Base-by-base conservation (phyloP, 1,140 invertebrate species). In the Hylyphantes graminicola region DNA sequence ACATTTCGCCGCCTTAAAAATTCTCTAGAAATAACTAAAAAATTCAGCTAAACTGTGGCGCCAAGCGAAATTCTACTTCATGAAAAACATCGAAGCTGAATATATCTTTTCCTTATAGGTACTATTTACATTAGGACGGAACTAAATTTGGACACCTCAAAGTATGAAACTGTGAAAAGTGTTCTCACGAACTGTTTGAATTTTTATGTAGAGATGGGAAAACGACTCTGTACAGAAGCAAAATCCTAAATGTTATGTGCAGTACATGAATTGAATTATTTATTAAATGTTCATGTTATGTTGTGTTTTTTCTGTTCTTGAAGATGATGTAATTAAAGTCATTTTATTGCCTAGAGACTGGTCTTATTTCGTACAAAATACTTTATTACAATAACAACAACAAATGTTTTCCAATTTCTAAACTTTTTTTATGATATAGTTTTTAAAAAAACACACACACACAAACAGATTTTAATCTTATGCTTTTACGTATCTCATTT, bases 11-110 rank as follows among this genome's bases (percentile, higher is more conserved):
- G 72, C 72, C 72, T 74, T 74, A 74, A 19, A 57, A 51, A 61
- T 61, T 12, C 12, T 61, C 57, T 61, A 17, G 53, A 57, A 74
- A 21, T 55, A 21, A 73, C 50, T 64, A 51, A 17, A 59, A 65
- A 61, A 50, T 68, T 68, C 21, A 77, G 63, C 61, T 53, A 78
- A 78, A 53, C 54, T 78, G n/a, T n/a, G 76, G 76, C 76, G 76
- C 76, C 76, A 78, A 78, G 76, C 63, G 76, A 67, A 78, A 78
- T 67, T 67, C 50, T 67, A 67, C 63, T 78, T 67, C 19, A 11
- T 67, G 13, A 63, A 55, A 55, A 50, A 78, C 76, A 78, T 78
- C 76, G 76, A 78, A 78, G 19, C 54, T 17, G 63, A 15, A 53
- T 64, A 50, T 76, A 15, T 76, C 51, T 51, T 59, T 59, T 48